These are phyloP conservation scores for Phrynosoma platyrhinos DNA, from an alignment of 2,113 vertebrate genomes.

Conservation along the genomic window DNA sequence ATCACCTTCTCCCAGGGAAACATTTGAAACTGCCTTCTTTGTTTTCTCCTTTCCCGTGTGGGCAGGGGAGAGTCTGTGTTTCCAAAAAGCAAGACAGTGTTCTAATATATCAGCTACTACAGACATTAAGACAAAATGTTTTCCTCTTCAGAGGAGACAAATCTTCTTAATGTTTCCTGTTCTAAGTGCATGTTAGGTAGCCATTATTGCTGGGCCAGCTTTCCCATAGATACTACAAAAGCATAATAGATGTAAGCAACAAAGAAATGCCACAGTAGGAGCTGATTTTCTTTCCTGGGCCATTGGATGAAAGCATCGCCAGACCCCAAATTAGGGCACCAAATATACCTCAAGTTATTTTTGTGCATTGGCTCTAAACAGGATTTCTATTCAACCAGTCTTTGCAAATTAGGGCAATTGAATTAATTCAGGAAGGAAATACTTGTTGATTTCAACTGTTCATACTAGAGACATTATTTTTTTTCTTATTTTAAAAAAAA, in stretches of 20 bases:
- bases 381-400: background rate
- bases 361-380: background rate
- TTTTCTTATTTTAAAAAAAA: background rate
- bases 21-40: conserved; percentile 16
- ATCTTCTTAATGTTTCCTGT: conserved; percentile 38
- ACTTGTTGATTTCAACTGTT: too few relatives aligned
- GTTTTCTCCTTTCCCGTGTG: conserved; percentile 10
- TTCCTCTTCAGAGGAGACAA: conserved; percentile 25
- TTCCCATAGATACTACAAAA: conserved; percentile 35
- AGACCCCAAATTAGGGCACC: conserved; percentile 60
- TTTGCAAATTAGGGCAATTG: background rate
- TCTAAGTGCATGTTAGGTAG: conserved; percentile 41
- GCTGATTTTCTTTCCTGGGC: conserved; percentile 46
- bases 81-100: conserved; percentile 38
- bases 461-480: too few relatives aligned
- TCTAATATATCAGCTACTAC: conserved; percentile 38
- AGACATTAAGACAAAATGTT: background rate
- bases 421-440: background rate
- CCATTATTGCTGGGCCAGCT: conserved; percentile 45
- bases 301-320: conserved; percentile 47
- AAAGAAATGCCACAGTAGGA: conserved; percentile 43
- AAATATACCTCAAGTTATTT: conserved; percentile 54
- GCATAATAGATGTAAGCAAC: conserved; percentile 13
- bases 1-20: conserved; percentile 46
- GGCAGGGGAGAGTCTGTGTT: conserved; percentile 34